A percentile compares a stretch with the other conserved stretches of the same genome.
Evolutionary conservation across 2,888 invertebrate genomes (phyloP).

Genomic region (Calameuta pallipes): DNA sequence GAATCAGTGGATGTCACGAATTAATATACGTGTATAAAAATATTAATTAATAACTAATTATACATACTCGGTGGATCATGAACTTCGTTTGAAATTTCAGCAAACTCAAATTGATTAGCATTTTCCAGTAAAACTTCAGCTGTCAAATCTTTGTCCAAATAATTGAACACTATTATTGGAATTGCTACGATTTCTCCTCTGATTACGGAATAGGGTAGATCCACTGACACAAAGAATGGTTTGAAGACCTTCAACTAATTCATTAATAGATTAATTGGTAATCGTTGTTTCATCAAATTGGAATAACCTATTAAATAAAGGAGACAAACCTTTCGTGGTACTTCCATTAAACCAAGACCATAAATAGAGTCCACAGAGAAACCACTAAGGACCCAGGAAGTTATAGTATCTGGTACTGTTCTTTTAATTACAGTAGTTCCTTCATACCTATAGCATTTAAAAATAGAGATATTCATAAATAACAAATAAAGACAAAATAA

Average conservation of each 20-base stretch:
- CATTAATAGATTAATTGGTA: background rate
- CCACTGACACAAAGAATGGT: conserved; percentile 86
- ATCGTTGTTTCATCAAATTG: background rate
- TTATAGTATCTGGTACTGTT: conserved; percentile 84
- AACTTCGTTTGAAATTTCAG: conserved; percentile 81
- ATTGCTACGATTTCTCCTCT: conserved; percentile 91
- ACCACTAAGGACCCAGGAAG: conserved; percentile 86
- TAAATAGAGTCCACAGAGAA: conserved; percentile 82
- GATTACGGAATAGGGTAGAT: conserved; percentile 89
- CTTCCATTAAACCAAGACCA: conserved; percentile 81
- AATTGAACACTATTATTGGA: conserved; percentile 90
- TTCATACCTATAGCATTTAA: conserved; percentile 64
- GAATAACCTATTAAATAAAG: background rate
- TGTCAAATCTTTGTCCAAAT: conserved; percentile 79
- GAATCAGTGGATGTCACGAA: conserved; percentile 7
- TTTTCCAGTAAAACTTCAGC: conserved; percentile 87
- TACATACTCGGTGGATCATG: conserved; percentile 77
- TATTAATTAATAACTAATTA: background rate
- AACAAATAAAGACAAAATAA: conserved; percentile 14
- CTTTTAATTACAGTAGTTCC: conserved; percentile 72
- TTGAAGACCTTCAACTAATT: conserved; percentile 78
- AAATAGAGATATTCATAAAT: conserved; percentile 3
- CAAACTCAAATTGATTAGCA: conserved; percentile 83
- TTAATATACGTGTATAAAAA: background rate
- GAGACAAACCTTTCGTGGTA: conserved; percentile 70